Conservation (phyloP, 2,888 invertebrate genomes). For the Drosophila diplacantha region DNA sequence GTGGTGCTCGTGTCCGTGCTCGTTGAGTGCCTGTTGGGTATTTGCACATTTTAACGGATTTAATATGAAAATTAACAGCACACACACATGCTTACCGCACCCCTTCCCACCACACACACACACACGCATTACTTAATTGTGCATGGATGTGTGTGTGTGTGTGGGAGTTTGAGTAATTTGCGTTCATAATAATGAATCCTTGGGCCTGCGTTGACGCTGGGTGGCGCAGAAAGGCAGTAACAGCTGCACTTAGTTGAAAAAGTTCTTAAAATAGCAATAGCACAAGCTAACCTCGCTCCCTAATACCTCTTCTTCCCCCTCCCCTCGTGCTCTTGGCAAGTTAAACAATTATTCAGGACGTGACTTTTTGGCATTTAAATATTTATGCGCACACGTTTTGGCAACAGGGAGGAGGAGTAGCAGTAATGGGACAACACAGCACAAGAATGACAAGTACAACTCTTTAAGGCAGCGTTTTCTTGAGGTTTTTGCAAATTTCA, state of each 20-base stretch:
- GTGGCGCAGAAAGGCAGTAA: slow-evolving; percentile 28
- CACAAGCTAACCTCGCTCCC: slow-evolving; percentile 5
- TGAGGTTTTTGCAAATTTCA: slow-evolving; percentile 21
- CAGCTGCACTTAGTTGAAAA: slow-evolving; percentile 68
- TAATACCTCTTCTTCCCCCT: neutral
- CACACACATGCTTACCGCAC: slow-evolving; percentile 18
- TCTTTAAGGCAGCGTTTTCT: slow-evolving; percentile 17
- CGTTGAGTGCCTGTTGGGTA: slow-evolving; percentile 62
- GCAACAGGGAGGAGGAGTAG: slow-evolving; percentile 20
- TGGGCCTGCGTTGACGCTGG: slow-evolving; percentile 32
- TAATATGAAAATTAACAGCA: slow-evolving; percentile 69
- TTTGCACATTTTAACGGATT: slow-evolving; percentile 71
- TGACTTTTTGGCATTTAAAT: slow-evolving; percentile 71
- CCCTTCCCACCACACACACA: slow-evolving; percentile 15
- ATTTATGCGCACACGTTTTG: slow-evolving; percentile 65
- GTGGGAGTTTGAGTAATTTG: slow-evolving; percentile 53
- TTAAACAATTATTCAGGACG: slow-evolving; percentile 70
- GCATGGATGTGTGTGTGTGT: slow-evolving; percentile 28
- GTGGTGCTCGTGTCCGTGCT: slow-evolving; percentile 14
- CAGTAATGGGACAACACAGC: slow-evolving; percentile 12
- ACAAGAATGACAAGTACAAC: slow-evolving; percentile 18
- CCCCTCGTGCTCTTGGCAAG: slow-evolving; percentile 36
- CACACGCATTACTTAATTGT: slow-evolving; percentile 27
- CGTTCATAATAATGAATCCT: slow-evolving; percentile 64
- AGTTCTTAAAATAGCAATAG: slow-evolving; percentile 63